These are phyloP conservation scores for Perizoma affinitatum DNA, from an alignment of 2,888 invertebrate species.

Conservation along the genomic window DNA sequence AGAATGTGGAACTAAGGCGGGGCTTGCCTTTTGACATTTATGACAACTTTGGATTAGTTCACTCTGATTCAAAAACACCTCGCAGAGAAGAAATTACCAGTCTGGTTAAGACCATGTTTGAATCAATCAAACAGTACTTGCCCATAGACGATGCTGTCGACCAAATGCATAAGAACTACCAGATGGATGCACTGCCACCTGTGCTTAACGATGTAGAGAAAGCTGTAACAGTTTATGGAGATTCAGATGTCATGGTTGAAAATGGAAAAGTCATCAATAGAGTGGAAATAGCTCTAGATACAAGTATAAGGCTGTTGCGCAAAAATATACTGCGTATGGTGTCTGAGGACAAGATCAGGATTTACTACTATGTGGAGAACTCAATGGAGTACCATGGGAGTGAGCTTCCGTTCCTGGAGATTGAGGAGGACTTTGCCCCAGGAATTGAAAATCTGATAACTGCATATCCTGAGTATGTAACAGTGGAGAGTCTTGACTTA, in stretches of 20 bases:
- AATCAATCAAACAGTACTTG: constrained; percentile 83
- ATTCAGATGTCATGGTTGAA: constrained; percentile 87
- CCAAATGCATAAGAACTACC: constrained; percentile 92
- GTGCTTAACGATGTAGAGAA: constrained; percentile 87
- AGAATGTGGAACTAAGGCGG: constrained; percentile 88
- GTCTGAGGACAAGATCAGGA: constrained; percentile 84
- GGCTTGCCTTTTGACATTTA: constrained; percentile 93
- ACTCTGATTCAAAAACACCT: constrained; percentile 79
- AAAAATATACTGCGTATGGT: constrained; percentile 86
- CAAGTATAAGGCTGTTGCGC: constrained; percentile 84
- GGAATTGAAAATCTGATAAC: constrained; percentile 89
- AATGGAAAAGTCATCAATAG: constrained; percentile 86
- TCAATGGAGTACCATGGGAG: constrained; percentile 92
- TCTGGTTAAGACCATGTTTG: constrained; percentile 82
- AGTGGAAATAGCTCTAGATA: constrained; percentile 87
- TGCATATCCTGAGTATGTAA: constrained; percentile 90
- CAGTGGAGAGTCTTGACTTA: constrained; percentile 88
- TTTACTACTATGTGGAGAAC: constrained; percentile 95
- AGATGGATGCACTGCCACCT: constrained; percentile 95
- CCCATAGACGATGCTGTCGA: constrained; percentile 93
- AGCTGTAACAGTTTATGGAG: constrained; percentile 88
- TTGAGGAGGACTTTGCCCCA: constrained; percentile 87
- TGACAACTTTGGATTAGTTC: constrained; percentile 88
- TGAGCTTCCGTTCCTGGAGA: constrained; percentile 88
- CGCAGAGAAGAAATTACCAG: constrained; percentile 78